A percentile compares a stretch with the other conserved stretches of the same genome.
Conservation (phyloP, 1,140 invertebrate species). For the Diploscapter pachys region DNA sequence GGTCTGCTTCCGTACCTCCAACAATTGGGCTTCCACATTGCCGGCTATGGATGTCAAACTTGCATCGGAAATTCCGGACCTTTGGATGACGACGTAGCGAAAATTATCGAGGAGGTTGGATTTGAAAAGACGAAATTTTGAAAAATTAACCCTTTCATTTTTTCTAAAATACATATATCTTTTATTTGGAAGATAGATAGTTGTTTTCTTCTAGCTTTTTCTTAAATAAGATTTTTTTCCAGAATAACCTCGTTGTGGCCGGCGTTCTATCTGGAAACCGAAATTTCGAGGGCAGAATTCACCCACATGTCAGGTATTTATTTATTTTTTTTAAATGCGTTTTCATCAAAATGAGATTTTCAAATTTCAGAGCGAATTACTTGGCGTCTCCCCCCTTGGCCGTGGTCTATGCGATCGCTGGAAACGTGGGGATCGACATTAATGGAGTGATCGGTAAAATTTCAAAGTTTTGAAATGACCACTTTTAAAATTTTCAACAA, state of each 20-base stretch:
- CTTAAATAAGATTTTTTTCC: constrained; percentile 25
- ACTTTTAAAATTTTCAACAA: too few species aligned
- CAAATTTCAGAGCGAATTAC: constrained; percentile 77
- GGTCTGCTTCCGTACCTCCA: constrained; percentile 82
- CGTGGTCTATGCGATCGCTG: constrained; percentile 92
- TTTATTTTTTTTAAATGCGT: too few species aligned
- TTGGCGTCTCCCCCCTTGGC: constrained; percentile 89
- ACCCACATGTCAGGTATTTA: constrained; percentile 73
- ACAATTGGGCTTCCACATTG: constrained; percentile 84
- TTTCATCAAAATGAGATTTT: too few species aligned
- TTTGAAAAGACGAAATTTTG: background rate
- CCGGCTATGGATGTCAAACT: constrained; percentile 97
- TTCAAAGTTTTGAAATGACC: background rate
- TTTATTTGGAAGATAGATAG: too few species aligned
- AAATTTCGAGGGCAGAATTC: constrained; percentile 95
- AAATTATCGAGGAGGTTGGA: constrained; percentile 84
- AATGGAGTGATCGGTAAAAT: constrained; percentile 61
- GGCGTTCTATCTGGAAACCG: constrained; percentile 92
- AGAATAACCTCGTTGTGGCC: constrained; percentile 85
- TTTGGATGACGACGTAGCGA: constrained; percentile 80
- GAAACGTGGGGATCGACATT: constrained; percentile 89
- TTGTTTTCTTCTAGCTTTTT: background rate
- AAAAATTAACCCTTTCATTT: background rate
- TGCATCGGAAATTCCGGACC: constrained; percentile 97
- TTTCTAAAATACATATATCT: constrained; percentile 4